These are phyloP conservation scores for Podarcis raffonei DNA, from an alignment of 2,113 vertebrate species.

Conservation along the genomic window DNA sequence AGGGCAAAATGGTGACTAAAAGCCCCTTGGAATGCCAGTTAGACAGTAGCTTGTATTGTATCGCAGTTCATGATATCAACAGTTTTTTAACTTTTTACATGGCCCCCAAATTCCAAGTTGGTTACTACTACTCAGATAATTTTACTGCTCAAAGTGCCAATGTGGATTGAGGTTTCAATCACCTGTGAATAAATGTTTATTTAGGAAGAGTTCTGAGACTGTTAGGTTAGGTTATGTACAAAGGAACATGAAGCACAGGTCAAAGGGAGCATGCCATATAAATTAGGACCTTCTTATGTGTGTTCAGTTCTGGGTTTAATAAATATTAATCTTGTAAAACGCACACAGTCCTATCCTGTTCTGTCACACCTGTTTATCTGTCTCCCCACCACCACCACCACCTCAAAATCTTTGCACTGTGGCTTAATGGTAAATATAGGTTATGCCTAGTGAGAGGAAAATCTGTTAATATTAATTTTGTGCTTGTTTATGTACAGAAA, in stretches of 20 bases:
- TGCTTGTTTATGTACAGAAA: too few relatives aligned
- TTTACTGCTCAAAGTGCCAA: background rate
- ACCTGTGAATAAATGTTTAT: background rate
- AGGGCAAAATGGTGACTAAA: background rate
- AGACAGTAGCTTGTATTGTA: background rate
- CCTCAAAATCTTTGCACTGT: background rate
- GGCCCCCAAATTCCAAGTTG: background rate
- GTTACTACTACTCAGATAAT: background rate
- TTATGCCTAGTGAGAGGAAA: background rate
- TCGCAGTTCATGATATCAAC: background rate
- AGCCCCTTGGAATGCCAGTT: background rate
- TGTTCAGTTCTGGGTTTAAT: background rate
- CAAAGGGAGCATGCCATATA: background rate
- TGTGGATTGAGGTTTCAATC: background rate
- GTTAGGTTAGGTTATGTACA: background rate
- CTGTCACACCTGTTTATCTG: background rate
- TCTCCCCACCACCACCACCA: background rate
- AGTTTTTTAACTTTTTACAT: background rate
- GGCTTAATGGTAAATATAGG: background rate
- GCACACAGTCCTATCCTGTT: background rate
- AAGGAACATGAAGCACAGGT: background rate
- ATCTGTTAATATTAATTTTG: background rate
- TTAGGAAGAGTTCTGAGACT: background rate
- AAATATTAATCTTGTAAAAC: background rate
- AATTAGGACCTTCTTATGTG: background rate